Base-by-base conservation (phyloP, 2,113 vertebrate genomes). In the Sander vitreus region DNA sequence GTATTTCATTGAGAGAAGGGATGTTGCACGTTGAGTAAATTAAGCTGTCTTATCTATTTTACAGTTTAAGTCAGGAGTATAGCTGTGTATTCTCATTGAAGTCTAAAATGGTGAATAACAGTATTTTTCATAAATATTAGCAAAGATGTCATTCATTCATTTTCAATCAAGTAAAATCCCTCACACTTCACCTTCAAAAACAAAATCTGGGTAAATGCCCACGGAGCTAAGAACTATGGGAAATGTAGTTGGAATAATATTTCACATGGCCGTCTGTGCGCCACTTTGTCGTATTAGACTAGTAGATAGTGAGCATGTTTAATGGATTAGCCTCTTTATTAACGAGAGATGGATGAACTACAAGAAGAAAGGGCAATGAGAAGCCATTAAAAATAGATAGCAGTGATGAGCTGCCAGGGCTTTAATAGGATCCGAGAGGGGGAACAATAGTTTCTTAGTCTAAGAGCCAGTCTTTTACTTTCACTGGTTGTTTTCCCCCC, bases 361-460 rank as follows among this genome's bases (percentile, higher is more conserved):
- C 93, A 93, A 88, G 78, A 81, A 77, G 86, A 81, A 66, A 74
- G 80, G 80, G 92, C 90, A 94, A 92, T 92, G 89, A 89, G 86
- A 85, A 78, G 85, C 73, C 89, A 94, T 94, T 93, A 92, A 94
- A 93, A 91, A 95, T 94, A 80, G 78, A 93, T 79, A 78, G 60
- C 58, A 64, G 76, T 84, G 88, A 92, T 85, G 69, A 73, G 84
- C 79, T 86, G 88, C 88, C 88, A 87, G 67, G 48, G 25, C 67
- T 76, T 84, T 88, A 92, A 92, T 47, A 74, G 82, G 85, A 93
- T 86, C 90, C 13, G 76, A 80, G 85, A 85, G 23, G 73, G 60
- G 63, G 57, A 84, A 80, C 77, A 70, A 85, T 88, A 76, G 78
- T 54, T 74, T 85, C 47, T 53, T 59, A 68, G 87, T 76, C 79